These are phyloP conservation scores for Capitulum mitella DNA, from an alignment of 2,888 invertebrate genomes.

Conservation along the genomic window DNA sequence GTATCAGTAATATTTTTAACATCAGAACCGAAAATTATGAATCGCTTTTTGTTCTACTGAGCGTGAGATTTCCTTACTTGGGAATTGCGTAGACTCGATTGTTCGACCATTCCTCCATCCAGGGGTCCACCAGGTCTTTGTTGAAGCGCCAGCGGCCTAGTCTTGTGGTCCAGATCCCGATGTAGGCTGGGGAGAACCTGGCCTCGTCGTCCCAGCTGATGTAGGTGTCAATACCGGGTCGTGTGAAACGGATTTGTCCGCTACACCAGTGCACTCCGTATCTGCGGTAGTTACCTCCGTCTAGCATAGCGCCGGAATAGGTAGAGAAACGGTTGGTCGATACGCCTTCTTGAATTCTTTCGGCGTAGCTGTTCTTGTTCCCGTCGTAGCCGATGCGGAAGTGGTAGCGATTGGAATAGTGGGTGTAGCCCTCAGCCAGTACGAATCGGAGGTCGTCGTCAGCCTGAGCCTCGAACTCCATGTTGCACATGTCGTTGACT, in stretches of 20 bases:
- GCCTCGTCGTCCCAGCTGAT: not conserved
- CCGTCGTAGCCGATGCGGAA: too few relatives aligned
- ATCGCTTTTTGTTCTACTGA: too few relatives aligned
- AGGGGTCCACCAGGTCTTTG: not conserved
- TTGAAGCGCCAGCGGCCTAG: not conserved
- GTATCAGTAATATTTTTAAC: too few relatives aligned
- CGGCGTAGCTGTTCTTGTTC: too few relatives aligned
- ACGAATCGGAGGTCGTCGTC: too few relatives aligned
- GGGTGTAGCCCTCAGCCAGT: too few relatives aligned
- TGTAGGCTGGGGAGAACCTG: not conserved
- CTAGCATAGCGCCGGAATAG: not conserved
- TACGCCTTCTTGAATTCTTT: not conserved
- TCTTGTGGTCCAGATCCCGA: not conserved
- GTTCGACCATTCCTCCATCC: not conserved
- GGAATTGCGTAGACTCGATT: not conserved
- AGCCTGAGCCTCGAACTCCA: too few relatives aligned
- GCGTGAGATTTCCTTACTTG: too few relatives aligned
- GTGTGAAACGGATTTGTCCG: not conserved
- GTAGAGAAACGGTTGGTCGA: not conserved
- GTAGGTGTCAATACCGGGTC: not conserved
- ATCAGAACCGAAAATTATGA: too few relatives aligned
- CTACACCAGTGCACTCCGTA: not conserved
- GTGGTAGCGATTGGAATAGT: too few relatives aligned
- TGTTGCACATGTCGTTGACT: too few relatives aligned
- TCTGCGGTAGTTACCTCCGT: not conserved